Conservation (phyloP, 1,140 invertebrate species). For the Solen grandis region DNA sequence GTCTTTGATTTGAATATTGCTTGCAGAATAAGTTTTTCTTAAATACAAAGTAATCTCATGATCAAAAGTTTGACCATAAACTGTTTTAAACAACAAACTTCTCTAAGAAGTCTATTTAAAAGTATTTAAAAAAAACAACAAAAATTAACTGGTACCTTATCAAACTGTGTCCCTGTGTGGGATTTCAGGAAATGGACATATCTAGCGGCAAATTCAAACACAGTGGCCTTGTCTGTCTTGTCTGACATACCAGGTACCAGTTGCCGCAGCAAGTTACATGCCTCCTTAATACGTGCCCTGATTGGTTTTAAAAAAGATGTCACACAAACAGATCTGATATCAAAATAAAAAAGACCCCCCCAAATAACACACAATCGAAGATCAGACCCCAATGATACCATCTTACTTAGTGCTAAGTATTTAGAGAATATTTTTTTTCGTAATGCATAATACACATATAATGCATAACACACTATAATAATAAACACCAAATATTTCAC, state of each 20-base stretch:
- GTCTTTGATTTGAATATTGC: no score
- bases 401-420: background rate
- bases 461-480: background rate
- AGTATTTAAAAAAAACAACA: no score
- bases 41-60: no score
- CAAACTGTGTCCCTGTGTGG: constrained; percentile 73
- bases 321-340: background rate
- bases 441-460: background rate
- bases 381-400: constrained; percentile 24
- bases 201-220: constrained; percentile 80
- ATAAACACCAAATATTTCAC: no score
- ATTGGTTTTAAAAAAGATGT: no score
- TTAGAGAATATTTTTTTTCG: background rate
- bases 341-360: background rate
- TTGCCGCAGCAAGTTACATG: constrained; percentile 78
- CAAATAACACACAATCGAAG: background rate
- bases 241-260: constrained; percentile 80
- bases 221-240: constrained; percentile 81
- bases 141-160: no score
- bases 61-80: no score
- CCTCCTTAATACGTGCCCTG: constrained; percentile 79
- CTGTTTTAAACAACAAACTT: no score
- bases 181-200: constrained; percentile 78
- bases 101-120: no score
- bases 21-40: no score